A percentile compares a stretch with the other conserved stretches of the same genome.
Evolutionary conservation across 1,140 invertebrate genomes (phyloP).

Genomic region (Eumeta japonica): DNA sequence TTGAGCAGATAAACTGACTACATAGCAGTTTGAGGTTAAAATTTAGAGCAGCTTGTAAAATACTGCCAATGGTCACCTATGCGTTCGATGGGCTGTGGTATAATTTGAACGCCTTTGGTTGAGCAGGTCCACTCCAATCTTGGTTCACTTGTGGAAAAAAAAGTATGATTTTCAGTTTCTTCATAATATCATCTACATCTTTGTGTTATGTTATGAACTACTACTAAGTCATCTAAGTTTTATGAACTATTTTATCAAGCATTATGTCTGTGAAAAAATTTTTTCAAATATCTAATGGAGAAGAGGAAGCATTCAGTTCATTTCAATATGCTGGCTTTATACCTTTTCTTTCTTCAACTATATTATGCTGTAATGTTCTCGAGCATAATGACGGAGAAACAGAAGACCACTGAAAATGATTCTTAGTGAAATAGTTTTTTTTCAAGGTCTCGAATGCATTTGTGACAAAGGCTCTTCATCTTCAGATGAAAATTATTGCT

Average conservation of each 20-base stretch:
- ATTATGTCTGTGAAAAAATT: constrained; percentile 11
- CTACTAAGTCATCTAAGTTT: no score
- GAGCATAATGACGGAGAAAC: constrained; percentile 5
- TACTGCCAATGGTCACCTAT: no score
- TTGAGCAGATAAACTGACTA: no score
- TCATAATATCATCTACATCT: constrained; percentile 9
- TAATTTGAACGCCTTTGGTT: constrained; percentile 8
- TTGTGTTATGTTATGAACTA: no score
- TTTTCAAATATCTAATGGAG: constrained; percentile 9
- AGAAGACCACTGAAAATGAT: constrained; percentile 11
- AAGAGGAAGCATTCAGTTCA: constrained; percentile 6
- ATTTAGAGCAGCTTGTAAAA: no score
- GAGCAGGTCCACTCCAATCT: no score
- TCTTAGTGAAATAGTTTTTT: constrained; percentile 7
- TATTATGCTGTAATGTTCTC: constrained; percentile 12
- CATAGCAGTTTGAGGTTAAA: no score
- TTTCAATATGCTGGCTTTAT: constrained; percentile 8
- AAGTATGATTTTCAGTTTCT: constrained; percentile 8
- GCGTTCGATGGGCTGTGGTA: no score
- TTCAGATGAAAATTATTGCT: no score
- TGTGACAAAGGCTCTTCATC: no score
- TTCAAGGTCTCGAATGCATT: no score
- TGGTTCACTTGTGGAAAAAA: no score
- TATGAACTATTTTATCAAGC: constrained; percentile 10
- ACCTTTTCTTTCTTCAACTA: constrained; percentile 7